Evolutionary conservation across 1,140 invertebrate genomes (phyloP).

Genomic region (Kradibia gibbosae): DNA sequence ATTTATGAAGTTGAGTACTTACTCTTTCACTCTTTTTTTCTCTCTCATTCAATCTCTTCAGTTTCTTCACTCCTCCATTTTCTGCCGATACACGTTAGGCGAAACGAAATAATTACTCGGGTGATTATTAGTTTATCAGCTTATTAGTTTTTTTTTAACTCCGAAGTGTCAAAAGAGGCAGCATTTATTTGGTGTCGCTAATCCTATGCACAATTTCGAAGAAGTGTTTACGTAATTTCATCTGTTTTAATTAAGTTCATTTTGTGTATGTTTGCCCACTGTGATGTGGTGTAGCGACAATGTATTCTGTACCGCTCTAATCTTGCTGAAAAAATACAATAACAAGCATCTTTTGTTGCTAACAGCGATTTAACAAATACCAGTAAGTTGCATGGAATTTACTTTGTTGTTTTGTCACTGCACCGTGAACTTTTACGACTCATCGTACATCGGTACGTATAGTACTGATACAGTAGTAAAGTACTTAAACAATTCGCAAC

Average conservation of each 20-base stretch:
- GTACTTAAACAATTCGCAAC: no score
- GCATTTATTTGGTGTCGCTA: neutral
- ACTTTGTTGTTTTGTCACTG: neutral
- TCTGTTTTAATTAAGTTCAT: slow-evolving; percentile 45
- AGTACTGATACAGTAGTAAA: no score
- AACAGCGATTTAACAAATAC: neutral
- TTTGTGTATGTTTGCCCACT: neutral
- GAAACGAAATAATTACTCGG: slow-evolving; percentile 26
- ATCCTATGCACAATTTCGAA: neutral
- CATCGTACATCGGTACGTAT: neutral
- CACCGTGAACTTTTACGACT: neutral
- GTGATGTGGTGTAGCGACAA: neutral
- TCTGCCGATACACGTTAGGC: neutral
- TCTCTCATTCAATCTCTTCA: no score
- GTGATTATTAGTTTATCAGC: no score
- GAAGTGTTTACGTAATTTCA: slow-evolving; percentile 44
- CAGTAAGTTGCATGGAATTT: neutral
- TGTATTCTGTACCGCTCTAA: neutral
- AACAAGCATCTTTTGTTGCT: neutral
- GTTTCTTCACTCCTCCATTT: neutral
- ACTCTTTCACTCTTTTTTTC: neutral
- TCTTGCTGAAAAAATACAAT: neutral
- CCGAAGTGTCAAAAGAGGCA: neutral
- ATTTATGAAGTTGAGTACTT: slow-evolving; percentile 31
- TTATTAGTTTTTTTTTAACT: slow-evolving; percentile 38